phyloP scores from a whole-genome alignment of 2,888 invertebrate genomes.

The Drosophila parthenogenetica region DNA sequence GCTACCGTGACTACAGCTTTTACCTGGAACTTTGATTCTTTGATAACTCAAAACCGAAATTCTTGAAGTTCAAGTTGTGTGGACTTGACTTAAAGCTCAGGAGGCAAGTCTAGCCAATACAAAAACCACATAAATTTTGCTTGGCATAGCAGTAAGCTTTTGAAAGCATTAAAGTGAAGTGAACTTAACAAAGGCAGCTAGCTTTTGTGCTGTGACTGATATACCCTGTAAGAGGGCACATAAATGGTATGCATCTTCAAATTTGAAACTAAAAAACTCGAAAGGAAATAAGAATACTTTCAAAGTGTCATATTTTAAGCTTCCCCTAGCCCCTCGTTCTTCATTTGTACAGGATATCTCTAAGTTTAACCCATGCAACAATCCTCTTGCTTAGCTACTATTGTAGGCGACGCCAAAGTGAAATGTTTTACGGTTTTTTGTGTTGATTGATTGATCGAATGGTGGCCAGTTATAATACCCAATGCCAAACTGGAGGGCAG shows the following conservation, averaged over 20 bases:
- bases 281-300: no score
- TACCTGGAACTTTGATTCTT: no score
- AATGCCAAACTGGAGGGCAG: conserved; percentile 56
- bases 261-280: no score
- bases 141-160: conserved; percentile 35
- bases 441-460: conserved; percentile 56
- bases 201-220: background rate
- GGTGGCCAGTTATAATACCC: conserved; percentile 17
- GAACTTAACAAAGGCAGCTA: background rate
- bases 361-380: background rate
- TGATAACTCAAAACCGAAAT: no score
- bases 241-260: background rate
- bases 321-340: no score
- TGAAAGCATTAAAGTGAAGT: background rate
- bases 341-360: background rate
- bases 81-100: conserved; percentile 19
- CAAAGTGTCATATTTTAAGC: no score
- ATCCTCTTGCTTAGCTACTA: background rate
- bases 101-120: conserved; percentile 31
- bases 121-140: conserved; percentile 4
- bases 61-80: conserved; percentile 3
- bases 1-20: no score
- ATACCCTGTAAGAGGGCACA: background rate
- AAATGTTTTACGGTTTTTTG: conserved; percentile 42
- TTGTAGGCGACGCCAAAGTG: conserved; percentile 38